Percentiles rank a stretch among this genome's conserved stretches.
phyloP scores from a whole-genome alignment of 2,113 vertebrate genomes.

The Podocnemis expansa region DNA sequence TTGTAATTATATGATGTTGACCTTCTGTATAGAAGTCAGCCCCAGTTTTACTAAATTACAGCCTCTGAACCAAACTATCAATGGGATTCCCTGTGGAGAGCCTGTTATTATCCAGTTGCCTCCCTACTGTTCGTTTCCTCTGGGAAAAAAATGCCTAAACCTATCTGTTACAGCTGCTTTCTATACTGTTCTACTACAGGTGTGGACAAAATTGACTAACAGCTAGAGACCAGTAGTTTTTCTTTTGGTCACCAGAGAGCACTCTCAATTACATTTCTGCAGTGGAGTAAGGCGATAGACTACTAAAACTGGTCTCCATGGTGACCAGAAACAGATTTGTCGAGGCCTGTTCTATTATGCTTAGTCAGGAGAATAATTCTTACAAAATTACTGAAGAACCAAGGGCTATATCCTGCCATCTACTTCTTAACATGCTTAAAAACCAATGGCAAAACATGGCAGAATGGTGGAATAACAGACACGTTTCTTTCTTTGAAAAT shows the following conservation, averaged over 20 bases:
- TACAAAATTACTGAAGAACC: neutral
- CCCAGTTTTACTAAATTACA: conserved; percentile 2
- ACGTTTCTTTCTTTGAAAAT: neutral
- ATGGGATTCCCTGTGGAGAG: neutral
- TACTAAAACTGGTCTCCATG: too few species aligned
- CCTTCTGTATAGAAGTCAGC: conserved; percentile 20
- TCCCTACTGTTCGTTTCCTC: conserved; percentile 2
- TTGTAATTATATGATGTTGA: neutral
- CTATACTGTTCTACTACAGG: neutral
- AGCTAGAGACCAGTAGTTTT: too few species aligned
- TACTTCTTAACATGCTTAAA: neutral
- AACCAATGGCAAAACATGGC: rapidly evolving
- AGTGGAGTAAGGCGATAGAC: too few species aligned
- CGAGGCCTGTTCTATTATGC: too few species aligned
- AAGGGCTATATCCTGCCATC: neutral
- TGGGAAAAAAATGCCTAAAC: neutral
- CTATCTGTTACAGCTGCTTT: neutral
- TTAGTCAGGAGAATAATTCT: too few species aligned
- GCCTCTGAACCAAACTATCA: conserved; percentile 14
- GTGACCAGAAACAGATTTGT: too few species aligned
- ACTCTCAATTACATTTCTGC: too few species aligned
- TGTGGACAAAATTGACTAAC: too few species aligned
- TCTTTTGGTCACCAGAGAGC: too few species aligned
- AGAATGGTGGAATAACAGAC: neutral
- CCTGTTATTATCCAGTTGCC: neutral